These are phyloP conservation scores for Tuta absoluta DNA, from an alignment of 2,888 invertebrate species.

Conservation along the genomic window DNA sequence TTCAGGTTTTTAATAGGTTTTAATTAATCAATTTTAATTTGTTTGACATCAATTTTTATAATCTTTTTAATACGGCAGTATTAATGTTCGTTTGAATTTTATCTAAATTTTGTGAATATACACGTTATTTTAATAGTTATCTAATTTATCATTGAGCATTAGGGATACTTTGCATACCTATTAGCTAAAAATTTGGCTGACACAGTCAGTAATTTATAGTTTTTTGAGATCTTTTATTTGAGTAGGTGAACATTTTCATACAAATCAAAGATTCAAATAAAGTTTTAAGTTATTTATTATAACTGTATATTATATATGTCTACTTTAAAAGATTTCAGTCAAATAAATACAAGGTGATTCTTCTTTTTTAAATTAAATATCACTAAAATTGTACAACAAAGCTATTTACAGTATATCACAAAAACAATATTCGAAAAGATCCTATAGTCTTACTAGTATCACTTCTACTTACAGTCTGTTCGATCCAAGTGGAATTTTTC, in stretches of 20 bases:
- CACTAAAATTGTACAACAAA: slow-evolving; percentile 80
- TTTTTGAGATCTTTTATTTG: background rate
- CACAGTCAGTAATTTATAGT: background rate
- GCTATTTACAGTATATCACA: slow-evolving; percentile 81
- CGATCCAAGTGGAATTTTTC: slow-evolving; percentile 66
- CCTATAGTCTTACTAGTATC: slow-evolving; percentile 68
- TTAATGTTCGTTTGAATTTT: too few relatives aligned
- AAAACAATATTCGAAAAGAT: slow-evolving; percentile 65
- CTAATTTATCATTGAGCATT: too few relatives aligned
- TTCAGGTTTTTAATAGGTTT: too few relatives aligned
- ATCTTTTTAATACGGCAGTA: too few relatives aligned
- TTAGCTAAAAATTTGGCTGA: background rate
- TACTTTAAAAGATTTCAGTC: slow-evolving; percentile 79
- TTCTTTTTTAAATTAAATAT: slow-evolving; percentile 73
- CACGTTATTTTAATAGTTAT: too few relatives aligned
- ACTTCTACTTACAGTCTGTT: slow-evolving; percentile 78
- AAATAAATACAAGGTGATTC: slow-evolving; percentile 77
- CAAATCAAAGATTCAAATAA: slow-evolving; percentile 55
- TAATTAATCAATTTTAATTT: too few relatives aligned
- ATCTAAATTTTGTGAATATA: too few relatives aligned
- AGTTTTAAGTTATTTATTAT: slow-evolving; percentile 72
- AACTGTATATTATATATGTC: slow-evolving; percentile 62
- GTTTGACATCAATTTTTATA: too few relatives aligned
- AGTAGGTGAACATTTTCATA: slow-evolving; percentile 20
- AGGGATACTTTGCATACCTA: too few relatives aligned